Conservation (phyloP, 2,888 invertebrate genomes). For the Dasysyrphus albostriatus region DNA sequence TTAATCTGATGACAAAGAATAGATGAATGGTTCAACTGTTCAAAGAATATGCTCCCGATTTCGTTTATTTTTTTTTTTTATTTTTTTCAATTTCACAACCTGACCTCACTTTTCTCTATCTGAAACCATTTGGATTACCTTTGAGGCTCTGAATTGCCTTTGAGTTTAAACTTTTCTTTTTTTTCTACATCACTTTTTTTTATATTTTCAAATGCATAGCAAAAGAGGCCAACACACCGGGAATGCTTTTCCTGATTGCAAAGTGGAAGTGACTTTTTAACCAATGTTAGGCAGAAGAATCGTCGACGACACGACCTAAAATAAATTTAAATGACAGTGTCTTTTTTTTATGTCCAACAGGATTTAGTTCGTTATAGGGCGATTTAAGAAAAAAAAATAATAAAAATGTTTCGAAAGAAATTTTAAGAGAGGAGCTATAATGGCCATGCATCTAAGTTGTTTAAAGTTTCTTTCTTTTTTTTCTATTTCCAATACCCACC, state of each 20-base stretch:
- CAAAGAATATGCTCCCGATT: background rate
- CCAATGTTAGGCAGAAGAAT: background rate
- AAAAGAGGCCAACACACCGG: constrained; percentile 16
- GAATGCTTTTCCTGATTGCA: constrained; percentile 29
- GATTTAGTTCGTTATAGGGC: constrained; percentile 13
- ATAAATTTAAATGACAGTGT: background rate
- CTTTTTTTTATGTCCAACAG: background rate
- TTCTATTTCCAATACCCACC: too few species aligned
- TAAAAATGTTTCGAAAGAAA: background rate
- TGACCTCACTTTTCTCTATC: background rate
- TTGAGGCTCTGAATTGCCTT: constrained; percentile 44
- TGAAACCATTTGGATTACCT: constrained; percentile 42
- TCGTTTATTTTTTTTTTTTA: background rate
- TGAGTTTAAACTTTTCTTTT: constrained; percentile 35
- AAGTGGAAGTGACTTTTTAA: background rate
- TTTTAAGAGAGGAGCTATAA: background rate
- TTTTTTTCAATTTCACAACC: background rate
- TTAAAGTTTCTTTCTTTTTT: background rate
- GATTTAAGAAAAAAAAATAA: background rate
- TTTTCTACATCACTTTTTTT: constrained; percentile 28
- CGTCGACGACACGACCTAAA: background rate
- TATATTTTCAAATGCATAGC: constrained; percentile 30
- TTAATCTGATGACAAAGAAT: background rate
- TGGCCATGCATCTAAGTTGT: background rate
- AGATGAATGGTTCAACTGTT: background rate